Conservation (phyloP, 2,113 vertebrate species). For the Podarcis raffonei region DNA sequence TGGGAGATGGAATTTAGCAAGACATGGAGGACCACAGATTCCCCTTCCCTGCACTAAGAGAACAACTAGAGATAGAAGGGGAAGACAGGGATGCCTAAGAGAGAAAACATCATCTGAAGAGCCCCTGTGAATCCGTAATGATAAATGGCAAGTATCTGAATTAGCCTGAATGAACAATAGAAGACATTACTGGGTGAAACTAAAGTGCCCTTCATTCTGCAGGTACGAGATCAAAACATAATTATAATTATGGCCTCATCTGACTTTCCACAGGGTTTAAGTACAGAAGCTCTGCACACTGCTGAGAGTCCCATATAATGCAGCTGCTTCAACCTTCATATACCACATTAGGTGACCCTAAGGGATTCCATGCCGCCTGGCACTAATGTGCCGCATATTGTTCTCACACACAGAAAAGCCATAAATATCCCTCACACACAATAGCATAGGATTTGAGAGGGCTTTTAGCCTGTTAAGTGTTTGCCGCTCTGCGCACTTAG, state of each 20-base stretch:
- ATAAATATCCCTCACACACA: not conserved
- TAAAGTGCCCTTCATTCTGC: not conserved
- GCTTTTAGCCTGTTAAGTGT: constrained; percentile 54
- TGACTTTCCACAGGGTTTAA: constrained; percentile 16
- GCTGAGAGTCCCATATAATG: not conserved
- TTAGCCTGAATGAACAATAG: not conserved
- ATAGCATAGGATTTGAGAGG: not conserved
- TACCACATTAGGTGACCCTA: not conserved
- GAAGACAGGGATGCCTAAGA: not conserved
- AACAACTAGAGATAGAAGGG: not conserved
- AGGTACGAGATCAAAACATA: not conserved
- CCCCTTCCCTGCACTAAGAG: not conserved
- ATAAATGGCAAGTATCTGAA: not conserved
- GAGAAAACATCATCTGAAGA: not conserved
- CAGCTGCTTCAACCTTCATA: not conserved
- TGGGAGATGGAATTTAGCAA: not conserved
- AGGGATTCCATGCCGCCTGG: not conserved
- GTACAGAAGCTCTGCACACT: not conserved
- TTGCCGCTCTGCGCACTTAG: constrained; percentile 4
- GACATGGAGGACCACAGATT: not conserved
- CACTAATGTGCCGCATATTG: constrained; percentile 20
- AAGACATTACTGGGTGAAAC: not conserved
- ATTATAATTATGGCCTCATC: not conserved
- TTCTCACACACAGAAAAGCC: constrained; percentile 21
- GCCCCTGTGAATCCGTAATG: too few relatives aligned